Evolutionary conservation across 2,888 invertebrate genomes (phyloP).

Genomic region (Nomada goodeniana): DNA sequence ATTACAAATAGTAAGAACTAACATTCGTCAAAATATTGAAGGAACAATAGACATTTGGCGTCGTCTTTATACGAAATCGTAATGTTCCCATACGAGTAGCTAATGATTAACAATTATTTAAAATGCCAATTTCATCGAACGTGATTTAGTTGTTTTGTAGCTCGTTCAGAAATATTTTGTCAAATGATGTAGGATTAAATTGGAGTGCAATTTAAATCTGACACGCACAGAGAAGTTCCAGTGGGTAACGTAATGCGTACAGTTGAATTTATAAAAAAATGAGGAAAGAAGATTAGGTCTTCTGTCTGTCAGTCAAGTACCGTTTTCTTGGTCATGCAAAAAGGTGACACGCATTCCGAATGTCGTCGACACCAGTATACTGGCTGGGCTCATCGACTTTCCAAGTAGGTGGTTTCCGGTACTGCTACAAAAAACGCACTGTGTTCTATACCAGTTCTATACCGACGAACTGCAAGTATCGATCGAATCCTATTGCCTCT

Average conservation of each 20-base stretch:
- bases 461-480: background rate
- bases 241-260: background rate
- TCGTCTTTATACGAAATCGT: no score
- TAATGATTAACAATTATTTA: background rate
- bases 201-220: background rate
- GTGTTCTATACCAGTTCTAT: background rate
- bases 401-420: no score
- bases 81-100: no score
- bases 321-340: constrained; percentile 70
- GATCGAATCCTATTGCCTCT: background rate
- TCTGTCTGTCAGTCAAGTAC: constrained; percentile 60
- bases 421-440: constrained; percentile 7
- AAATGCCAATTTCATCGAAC: background rate
- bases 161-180: background rate
- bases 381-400: constrained; percentile 64
- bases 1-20: no score
- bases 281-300: constrained; percentile 33
- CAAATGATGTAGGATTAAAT: background rate
- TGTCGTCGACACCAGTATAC: constrained; percentile 55
- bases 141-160: background rate
- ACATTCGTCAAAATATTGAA: no score
- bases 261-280: background rate
- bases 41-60: no score
- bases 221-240: background rate
- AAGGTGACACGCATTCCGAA: constrained; percentile 76